Base-by-base conservation (phyloP, 2,113 vertebrate genomes). In the Menura novaehollandiae region DNA sequence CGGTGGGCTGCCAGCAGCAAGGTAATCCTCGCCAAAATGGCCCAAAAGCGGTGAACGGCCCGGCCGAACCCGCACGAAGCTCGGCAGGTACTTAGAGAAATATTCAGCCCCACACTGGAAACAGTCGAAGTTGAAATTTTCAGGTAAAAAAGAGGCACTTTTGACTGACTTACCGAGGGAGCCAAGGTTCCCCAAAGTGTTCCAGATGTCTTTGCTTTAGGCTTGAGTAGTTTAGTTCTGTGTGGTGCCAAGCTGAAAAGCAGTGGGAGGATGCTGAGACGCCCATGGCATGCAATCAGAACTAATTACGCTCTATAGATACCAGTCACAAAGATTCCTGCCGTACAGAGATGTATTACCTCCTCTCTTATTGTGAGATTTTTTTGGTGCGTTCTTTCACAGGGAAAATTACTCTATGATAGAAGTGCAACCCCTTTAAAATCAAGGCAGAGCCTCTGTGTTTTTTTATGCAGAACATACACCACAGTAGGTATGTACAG, bases 21-120 rank as follows among this genome's bases (percentile, higher is more conserved):
- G 41, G 75, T 2, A 4, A 9, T 43, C 71, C 3, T 23, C 13
- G 2, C 16, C 8, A 13, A 33, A 66, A 12, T 1, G 24, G 37
- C 37, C 43, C n/a, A 4, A 56, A 59, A 62, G 28, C 8, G 12
- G 33, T 6, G 28, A 11, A 1, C 19, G 7, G 35, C 43, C 43
- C 47, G 1, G 5, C 3, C 23, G 18, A 24, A 33, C 4, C 37
- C 8, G 16, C 19, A 0, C 5, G 5, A 6, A 66, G 28, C 33
- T 62, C 4, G 5, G 13, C 16, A 16, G 1, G 26, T 11, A 1
- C 11, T 53, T 11, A 3, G n/a, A 26, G 71, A 88, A 47, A 8
- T 11, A 20, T 0, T 16, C 15, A 20, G 8, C 43, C 27, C 44
- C 19, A 1, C 33, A 0, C 5, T 30, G 59, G 28, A 20, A 79